Conservation (phyloP, 2,113 vertebrate genomes). For the Xiphophorus maculatus region DNA sequence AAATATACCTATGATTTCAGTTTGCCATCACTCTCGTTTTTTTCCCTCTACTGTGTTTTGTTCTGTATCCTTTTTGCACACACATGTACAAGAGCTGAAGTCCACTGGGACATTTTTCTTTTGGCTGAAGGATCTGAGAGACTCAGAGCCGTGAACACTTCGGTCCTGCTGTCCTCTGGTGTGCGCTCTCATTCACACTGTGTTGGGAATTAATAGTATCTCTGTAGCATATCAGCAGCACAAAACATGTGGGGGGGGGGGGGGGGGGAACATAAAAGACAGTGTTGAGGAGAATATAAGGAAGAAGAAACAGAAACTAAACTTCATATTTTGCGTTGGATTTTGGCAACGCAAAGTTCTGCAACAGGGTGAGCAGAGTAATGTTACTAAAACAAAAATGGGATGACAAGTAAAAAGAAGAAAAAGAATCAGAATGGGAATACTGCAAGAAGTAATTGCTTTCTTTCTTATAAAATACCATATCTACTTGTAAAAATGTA, state of each 20-base stretch:
- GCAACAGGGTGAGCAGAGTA: conserved; percentile 32
- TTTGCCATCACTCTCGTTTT: conserved; percentile 33
- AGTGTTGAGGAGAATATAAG: conserved; percentile 6
- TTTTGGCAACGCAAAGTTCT: conserved; percentile 37
- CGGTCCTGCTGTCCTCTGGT: conserved; percentile 57
- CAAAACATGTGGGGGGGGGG: conserved; percentile 35
- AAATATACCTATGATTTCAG: conserved; percentile 61
- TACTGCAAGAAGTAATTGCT: conserved; percentile 70
- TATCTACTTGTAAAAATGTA: not conserved
- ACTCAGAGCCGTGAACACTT: conserved; percentile 62
- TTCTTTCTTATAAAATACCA: conserved; percentile 35
- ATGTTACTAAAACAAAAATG: conserved; percentile 61
- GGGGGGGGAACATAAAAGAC: conserved; percentile 40
- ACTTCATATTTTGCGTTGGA: conserved; percentile 44
- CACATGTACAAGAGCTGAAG: conserved; percentile 40
- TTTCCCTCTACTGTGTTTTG: not conserved
- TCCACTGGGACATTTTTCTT: conserved; percentile 67
- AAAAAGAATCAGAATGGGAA: conserved; percentile 73
- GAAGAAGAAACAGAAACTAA: conserved; percentile 52
- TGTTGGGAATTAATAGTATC: conserved; percentile 72
- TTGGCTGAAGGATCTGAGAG: conserved; percentile 68
- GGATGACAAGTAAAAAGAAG: conserved; percentile 56
- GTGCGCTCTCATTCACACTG: conserved; percentile 57
- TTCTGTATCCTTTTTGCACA: conserved; percentile 11
- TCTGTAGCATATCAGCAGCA: conserved; percentile 64